A percentile compares a stretch with the other conserved stretches of the same genome.
These are phyloP conservation scores for Colostygia pectinataria DNA, from an alignment of 2,888 invertebrate genomes.

Conservation along the genomic window DNA sequence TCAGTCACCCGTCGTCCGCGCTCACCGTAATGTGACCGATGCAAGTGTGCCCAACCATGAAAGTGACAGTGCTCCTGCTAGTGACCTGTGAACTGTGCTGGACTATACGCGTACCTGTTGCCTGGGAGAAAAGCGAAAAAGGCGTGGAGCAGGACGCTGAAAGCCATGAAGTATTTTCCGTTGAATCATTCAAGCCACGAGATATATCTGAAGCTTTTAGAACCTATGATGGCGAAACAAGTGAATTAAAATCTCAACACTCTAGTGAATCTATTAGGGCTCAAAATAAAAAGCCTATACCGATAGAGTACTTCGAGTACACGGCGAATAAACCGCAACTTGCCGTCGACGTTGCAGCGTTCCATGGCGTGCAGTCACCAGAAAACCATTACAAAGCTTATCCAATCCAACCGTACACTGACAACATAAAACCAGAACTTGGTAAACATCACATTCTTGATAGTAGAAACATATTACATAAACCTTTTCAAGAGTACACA, in stretches of 20 bases:
- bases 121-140: conserved; percentile 64
- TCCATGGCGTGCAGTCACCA: conserved; percentile 67
- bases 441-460: conserved; percentile 64
- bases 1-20: conserved; percentile 71
- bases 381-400: conserved; percentile 61
- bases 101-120: conserved; percentile 65
- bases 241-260: background rate
- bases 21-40: conserved; percentile 70
- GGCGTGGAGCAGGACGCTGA: conserved; percentile 53
- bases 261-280: background rate
- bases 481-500: conserved; percentile 57
- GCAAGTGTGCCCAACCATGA: conserved; percentile 51
- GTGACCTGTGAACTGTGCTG: conserved; percentile 64
- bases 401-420: conserved; percentile 61
- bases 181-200: conserved; percentile 38
- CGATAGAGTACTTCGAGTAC: conserved; percentile 67
- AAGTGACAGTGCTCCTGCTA: conserved; percentile 45
- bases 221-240: background rate
- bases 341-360: conserved; percentile 64
- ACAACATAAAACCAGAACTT: conserved; percentile 50
- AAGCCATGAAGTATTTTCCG: conserved; percentile 41
- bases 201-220: background rate
- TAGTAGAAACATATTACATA: conserved; percentile 44
- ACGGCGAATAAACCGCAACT: conserved; percentile 71
- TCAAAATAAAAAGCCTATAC: conserved; percentile 43